phyloP scores from a whole-genome alignment of 1,140 invertebrate genomes.

The Drosophila rufa region DNA sequence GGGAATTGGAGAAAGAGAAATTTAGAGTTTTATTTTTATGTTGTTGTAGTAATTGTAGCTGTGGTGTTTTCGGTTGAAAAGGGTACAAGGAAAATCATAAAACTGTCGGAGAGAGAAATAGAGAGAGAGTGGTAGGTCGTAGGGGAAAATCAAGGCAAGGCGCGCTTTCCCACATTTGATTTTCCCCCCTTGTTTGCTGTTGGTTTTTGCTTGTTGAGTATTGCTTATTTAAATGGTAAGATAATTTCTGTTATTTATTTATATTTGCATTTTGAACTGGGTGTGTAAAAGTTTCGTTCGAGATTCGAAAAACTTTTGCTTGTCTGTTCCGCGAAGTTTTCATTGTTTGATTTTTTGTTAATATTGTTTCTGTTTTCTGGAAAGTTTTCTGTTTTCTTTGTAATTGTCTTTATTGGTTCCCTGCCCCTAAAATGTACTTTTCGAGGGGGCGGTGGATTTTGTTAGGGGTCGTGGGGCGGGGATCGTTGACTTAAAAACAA shows the following conservation, averaged over 20 bases:
- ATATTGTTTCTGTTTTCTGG: conserved; percentile 48
- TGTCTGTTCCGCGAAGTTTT: conserved; percentile 61
- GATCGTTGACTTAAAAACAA: conserved; percentile 41
- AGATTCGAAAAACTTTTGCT: conserved; percentile 62
- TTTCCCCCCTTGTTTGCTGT: conserved; percentile 40
- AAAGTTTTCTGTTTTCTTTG: conserved; percentile 54
- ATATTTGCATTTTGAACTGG: conserved; percentile 81
- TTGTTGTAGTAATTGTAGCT: conserved; percentile 44
- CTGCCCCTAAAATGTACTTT: conserved; percentile 24
- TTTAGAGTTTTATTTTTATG: conserved; percentile 79
- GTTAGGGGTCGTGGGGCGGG: conserved; percentile 8
- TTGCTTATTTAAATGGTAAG: conserved; percentile 37
- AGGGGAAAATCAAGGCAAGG: conserved; percentile 46
- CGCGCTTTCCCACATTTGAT: conserved; percentile 11
- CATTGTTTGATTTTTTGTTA: conserved; percentile 51
- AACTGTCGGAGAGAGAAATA: conserved; percentile 28
- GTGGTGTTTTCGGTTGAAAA: conserved; percentile 47
- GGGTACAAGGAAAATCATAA: conserved; percentile 53
- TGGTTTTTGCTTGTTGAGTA: conserved; percentile 56
- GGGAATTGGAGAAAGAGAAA: conserved; percentile 84
- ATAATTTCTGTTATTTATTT: conserved; percentile 53
- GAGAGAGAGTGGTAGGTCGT: conserved; percentile 11
- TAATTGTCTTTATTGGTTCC: conserved; percentile 43
- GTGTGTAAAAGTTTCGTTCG: conserved; percentile 66
- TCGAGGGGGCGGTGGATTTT: conserved; percentile 4